Evolutionary conservation across 2,797 vertebrate genomes (phyloP), one percentile per base, ranked within the genome.

Genomic region (Alcedo quadribrachys): DNA sequence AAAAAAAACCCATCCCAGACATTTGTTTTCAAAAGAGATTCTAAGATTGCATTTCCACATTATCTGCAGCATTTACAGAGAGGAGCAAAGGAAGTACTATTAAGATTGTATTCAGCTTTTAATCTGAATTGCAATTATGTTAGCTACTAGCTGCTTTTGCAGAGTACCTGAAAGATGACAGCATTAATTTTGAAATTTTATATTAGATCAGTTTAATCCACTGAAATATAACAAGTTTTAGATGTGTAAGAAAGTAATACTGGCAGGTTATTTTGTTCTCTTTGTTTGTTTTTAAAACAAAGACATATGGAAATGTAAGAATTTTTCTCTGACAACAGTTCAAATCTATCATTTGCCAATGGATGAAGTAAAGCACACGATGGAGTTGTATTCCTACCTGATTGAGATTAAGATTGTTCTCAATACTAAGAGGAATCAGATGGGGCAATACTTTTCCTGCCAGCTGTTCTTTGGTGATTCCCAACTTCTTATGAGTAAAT

Each of bases 321-420:
- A 1, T 67, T 61, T 32, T 61, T 70, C 61, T 51, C 55, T 37
- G 12, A 85, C 11, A 75, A 60, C 5, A 61, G 14, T 67, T 79
- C 62, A 73, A 53, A 81, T 43, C 65, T 67, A 45, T 66, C 66
- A 35, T 82, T 68, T 66, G n/a, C 5, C 20, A 82, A 57, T 3
- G 62, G 51, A 42, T 50, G 6, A 77, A 37, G 20, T 63, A 81
- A 92, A 71, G n/a, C 9, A 78, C 7, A 20, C 22, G 77, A 51
- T 62, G 24, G 4, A 75, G 65, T 43, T 63, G 32, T 37, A 27
- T 33, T 84, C 97, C 66, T 97, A 99, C 99, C 99, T 99, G 99
- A 95, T 98, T 99, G 53, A 99, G 98, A 97, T 99, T 99, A 91
- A 99, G 99, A 96, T 99, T 99, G 97, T 98, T 98, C 96, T 99